Evolutionary conservation across 2,888 invertebrate genomes (phyloP).

Genomic region (Drosophila gaucha): DNA sequence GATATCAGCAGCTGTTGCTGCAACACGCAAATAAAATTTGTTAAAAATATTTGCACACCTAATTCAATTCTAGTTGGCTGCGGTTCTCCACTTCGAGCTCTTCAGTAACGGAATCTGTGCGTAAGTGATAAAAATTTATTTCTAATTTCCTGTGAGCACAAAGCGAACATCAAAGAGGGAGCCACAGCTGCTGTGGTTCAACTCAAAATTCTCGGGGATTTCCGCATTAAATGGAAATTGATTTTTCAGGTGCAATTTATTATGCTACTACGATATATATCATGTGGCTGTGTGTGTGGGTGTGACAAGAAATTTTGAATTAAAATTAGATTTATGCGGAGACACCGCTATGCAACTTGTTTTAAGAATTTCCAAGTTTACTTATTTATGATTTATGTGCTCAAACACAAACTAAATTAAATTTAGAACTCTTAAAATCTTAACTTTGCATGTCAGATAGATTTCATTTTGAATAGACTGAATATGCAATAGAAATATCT

Average conservation of each 20-base stretch:
- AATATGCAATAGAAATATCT: no score
- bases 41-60: slow-evolving; percentile 10
- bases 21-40: slow-evolving; percentile 30
- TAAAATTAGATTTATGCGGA: slow-evolving; percentile 61
- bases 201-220: slow-evolving; percentile 9
- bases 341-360: no score
- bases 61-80: slow-evolving; percentile 20
- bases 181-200: neutral
- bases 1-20: slow-evolving; percentile 52
- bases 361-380: neutral
- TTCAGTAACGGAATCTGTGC: slow-evolving; percentile 10
- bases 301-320: slow-evolving; percentile 31
- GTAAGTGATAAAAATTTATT: slow-evolving; percentile 40
- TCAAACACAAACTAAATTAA: no score
- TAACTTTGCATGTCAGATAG: neutral
- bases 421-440: neutral
- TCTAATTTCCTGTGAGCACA: slow-evolving; percentile 66
- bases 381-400: slow-evolving; percentile 5
- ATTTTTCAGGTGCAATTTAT: slow-evolving; percentile 61
- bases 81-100: neutral
- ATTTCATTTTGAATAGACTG: neutral
- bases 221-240: slow-evolving; percentile 58
- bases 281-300: slow-evolving; percentile 16
- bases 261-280: slow-evolving; percentile 51
- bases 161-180: slow-evolving; percentile 26